A percentile compares a stretch with the other conserved stretches of the same genome.
These are phyloP conservation scores for Oligia strigilis DNA, from an alignment of 2,888 invertebrate genomes.

Conservation along the genomic window DNA sequence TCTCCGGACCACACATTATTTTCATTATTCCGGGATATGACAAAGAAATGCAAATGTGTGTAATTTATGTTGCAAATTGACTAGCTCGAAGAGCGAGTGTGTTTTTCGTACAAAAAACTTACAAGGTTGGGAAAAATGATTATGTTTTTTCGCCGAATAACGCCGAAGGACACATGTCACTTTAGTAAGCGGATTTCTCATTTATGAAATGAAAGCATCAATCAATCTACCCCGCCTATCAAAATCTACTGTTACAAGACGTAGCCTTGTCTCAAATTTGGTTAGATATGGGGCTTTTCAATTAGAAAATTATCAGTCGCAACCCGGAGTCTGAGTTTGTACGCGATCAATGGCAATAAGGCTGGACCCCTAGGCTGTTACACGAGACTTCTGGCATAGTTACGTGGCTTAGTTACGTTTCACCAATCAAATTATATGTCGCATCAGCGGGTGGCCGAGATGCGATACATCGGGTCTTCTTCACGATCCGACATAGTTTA, in stretches of 20 bases:
- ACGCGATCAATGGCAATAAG: neutral
- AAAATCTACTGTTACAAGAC: neutral
- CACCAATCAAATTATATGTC: too few species aligned
- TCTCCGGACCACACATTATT: conserved; percentile 33
- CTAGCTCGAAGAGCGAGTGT: conserved; percentile 24
- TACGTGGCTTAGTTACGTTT: too few species aligned
- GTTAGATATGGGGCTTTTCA: neutral
- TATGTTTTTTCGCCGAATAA: neutral
- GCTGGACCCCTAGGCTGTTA: neutral
- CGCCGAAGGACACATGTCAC: neutral
- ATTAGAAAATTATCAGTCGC: neutral
- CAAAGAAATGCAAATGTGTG: conserved; percentile 59
- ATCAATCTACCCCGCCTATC: conserved; percentile 10
- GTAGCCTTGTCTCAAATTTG: neutral
- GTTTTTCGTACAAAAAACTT: conserved; percentile 11
- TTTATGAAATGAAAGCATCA: conserved; percentile 25
- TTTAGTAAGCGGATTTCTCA: conserved; percentile 6
- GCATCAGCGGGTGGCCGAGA: too few species aligned
- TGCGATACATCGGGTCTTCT: too few species aligned
- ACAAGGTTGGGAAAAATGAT: conserved; percentile 15
- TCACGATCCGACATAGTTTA: too few species aligned
- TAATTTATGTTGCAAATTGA: conserved; percentile 65
- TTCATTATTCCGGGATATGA: conserved; percentile 48
- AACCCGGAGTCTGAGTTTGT: neutral
- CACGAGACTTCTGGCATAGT: neutral